Evolutionary conservation across 1,140 invertebrate species (phyloP).

Genomic region (Druon quercuslanigerum): DNA sequence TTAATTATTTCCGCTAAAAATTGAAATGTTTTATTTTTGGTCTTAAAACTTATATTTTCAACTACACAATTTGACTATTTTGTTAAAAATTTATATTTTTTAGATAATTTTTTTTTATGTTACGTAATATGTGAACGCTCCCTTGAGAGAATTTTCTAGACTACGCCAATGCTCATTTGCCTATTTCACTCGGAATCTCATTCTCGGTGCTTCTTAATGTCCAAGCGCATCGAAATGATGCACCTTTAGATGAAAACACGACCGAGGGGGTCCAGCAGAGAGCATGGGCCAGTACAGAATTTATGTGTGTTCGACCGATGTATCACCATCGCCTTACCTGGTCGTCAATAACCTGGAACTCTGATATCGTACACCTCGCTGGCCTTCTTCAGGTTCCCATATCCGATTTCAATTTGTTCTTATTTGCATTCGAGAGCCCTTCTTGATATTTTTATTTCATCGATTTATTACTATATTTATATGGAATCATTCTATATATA

Average conservation of each 20-base stretch:
- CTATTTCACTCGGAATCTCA: neutral
- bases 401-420: slow-evolving; percentile 66
- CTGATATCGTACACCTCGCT: slow-evolving; percentile 59
- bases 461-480: too few species aligned
- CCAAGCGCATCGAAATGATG: slow-evolving; percentile 14
- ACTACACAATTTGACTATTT: too few species aligned
- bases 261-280: slow-evolving; percentile 19
- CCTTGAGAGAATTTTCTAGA: neutral
- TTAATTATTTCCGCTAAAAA: too few species aligned
- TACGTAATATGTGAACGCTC: too few species aligned
- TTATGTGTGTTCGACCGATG: slow-evolving; percentile 59
- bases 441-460: slow-evolving; percentile 22
- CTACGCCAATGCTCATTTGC: slow-evolving; percentile 7
- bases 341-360: slow-evolving; percentile 60
- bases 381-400: slow-evolving; percentile 58
- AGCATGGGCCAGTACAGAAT: slow-evolving; percentile 40
- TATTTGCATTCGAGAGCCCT: slow-evolving; percentile 50
- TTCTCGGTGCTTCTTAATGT: slow-evolving; percentile 5
- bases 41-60: too few species aligned
- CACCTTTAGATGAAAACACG: slow-evolving; percentile 4
- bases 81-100: too few species aligned
- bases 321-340: slow-evolving; percentile 56
- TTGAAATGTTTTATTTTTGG: too few species aligned
- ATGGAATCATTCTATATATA: too few species aligned
- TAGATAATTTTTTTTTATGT: too few species aligned